Evolutionary conservation across 2,113 vertebrate species (phyloP).

Genomic region (Pelvicachromis taeniatus): DNA sequence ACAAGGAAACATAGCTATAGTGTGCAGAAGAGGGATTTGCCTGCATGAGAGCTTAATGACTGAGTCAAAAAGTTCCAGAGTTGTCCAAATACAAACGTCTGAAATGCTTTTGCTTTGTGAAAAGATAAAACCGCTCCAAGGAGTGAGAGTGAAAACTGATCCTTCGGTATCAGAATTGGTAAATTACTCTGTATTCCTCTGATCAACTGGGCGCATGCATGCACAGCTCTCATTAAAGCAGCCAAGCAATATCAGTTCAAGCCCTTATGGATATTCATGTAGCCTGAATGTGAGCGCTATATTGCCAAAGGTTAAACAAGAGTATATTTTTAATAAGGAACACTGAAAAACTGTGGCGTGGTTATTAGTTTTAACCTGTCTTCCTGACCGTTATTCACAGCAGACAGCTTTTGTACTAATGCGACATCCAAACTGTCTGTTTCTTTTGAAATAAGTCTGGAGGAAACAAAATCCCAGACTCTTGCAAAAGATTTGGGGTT

Average conservation of each 20-base stretch:
- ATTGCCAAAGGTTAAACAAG: constrained; percentile 41
- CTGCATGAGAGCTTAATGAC: constrained; percentile 6
- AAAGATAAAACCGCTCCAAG: neutral
- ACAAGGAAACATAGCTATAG: neutral
- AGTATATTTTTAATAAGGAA: neutral
- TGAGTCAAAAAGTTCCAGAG: constrained; percentile 6
- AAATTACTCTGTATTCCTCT: neutral
- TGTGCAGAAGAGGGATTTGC: constrained; percentile 12
- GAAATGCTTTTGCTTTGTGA: neutral
- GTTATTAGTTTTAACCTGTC: neutral
- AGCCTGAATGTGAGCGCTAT: constrained; percentile 22
- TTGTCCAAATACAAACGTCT: constrained; percentile 5
- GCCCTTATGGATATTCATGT: constrained; percentile 24
- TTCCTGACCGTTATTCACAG: neutral
- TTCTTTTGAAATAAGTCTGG: neutral
- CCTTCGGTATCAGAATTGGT: neutral
- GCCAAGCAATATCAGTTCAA: constrained; percentile 25
- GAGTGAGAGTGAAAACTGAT: neutral
- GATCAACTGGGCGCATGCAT: constrained; percentile 36
- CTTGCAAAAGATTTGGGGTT: neutral
- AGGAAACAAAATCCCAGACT: neutral
- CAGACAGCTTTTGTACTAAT: neutral
- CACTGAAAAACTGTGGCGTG: neutral
- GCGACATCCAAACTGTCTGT: neutral
- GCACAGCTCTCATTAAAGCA: constrained; percentile 41